Percentiles rank a stretch among this genome's conserved stretches.
phyloP scores from a whole-genome alignment of 2,888 invertebrate species.

The Sussaba pulchella region DNA sequence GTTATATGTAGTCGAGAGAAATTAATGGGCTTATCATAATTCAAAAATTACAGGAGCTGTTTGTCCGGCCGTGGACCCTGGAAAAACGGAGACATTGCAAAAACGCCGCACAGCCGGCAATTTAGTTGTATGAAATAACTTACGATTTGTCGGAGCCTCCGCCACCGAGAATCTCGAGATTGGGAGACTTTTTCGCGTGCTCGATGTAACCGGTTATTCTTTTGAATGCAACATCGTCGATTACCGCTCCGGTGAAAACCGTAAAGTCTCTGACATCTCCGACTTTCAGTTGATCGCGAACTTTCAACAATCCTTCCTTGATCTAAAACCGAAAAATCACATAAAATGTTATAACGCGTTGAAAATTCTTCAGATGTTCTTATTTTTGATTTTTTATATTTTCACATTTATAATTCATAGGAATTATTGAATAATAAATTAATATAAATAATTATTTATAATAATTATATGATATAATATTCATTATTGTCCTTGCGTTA shows the following conservation, averaged over 20 bases:
- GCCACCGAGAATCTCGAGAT: conserved; percentile 93
- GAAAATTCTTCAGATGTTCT: neutral
- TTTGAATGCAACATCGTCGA: conserved; percentile 96
- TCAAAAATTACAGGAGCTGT: too few species aligned
- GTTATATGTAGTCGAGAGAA: too few species aligned
- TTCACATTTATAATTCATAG: too few species aligned
- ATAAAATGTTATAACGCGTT: too few species aligned
- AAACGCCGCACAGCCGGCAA: too few species aligned
- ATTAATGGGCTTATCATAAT: too few species aligned
- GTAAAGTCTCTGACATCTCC: conserved; percentile 94
- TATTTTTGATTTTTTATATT: neutral
- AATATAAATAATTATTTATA: too few species aligned
- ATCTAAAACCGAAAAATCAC: conserved; percentile 84
- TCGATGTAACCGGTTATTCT: conserved; percentile 96
- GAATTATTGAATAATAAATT: too few species aligned
- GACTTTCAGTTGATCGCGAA: conserved; percentile 91
- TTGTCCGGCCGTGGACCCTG: too few species aligned
- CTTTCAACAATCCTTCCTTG: conserved; percentile 89
- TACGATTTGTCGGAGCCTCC: conserved; percentile 93
- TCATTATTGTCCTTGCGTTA: too few species aligned
- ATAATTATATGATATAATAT: too few species aligned
- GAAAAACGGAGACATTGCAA: neutral
- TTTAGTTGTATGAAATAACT: too few species aligned
- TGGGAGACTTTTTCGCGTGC: conserved; percentile 91
- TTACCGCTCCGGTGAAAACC: conserved; percentile 97